phyloP scores from a whole-genome alignment of 2,888 invertebrate species.

The Octonoba sinensis region DNA sequence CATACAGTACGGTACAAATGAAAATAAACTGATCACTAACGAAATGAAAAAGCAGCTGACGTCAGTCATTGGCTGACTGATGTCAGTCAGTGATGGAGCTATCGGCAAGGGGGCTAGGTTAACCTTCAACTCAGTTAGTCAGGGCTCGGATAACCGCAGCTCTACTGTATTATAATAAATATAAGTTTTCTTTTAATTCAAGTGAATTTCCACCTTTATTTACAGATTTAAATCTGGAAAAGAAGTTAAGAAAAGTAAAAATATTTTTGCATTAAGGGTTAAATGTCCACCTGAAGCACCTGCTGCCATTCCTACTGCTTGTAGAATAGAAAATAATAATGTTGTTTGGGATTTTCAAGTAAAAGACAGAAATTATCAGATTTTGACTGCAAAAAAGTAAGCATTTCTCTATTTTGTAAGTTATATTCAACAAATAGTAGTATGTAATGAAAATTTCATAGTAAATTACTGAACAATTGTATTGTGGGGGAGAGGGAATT shows the following conservation, averaged over 20 bases:
- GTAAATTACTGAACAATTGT: no score
- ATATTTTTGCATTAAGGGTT: constrained; percentile 86
- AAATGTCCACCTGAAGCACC: constrained; percentile 72
- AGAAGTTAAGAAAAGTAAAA: constrained; percentile 86
- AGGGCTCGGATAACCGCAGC: no score
- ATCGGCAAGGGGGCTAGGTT: no score
- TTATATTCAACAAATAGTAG: neutral
- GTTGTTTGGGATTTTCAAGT: constrained; percentile 54
- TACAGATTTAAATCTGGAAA: constrained; percentile 84
- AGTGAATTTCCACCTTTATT: neutral
- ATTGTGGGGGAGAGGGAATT: no score
- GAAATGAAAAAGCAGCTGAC: no score
- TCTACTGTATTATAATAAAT: no score
- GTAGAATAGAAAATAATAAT: constrained; percentile 66
- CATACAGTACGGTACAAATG: no score
- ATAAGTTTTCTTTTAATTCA: no score
- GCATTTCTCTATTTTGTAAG: neutral
- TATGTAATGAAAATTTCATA: neutral
- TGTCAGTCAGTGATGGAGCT: no score
- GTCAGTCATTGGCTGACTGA: no score
- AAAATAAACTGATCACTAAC: no score
- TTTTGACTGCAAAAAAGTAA: constrained; percentile 37
- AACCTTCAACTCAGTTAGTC: no score
- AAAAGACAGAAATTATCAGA: constrained; percentile 37
- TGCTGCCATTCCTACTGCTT: constrained; percentile 68